Conservation (phyloP, 2,797 vertebrate genomes). For the Neosilurus mollespiculum region DNA sequence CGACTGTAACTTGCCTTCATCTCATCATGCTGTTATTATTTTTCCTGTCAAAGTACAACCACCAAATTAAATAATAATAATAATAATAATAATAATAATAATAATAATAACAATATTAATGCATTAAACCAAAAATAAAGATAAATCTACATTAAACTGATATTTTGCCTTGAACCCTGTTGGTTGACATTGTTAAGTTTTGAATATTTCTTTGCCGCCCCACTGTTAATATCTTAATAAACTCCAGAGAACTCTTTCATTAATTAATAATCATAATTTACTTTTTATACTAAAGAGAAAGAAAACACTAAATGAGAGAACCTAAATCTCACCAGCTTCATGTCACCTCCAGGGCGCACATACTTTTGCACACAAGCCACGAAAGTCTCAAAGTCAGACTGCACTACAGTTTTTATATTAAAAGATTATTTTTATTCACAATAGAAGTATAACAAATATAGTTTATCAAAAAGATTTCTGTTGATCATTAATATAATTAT, state of each 20-base stretch:
- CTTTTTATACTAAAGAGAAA: too few relatives aligned
- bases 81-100: too few relatives aligned
- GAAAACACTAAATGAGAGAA: background rate
- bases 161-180: background rate
- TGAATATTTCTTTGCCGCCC: background rate
- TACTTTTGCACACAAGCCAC: background rate
- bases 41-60: background rate
- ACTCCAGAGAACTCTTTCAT: background rate
- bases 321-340: too few relatives aligned
- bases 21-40: background rate
- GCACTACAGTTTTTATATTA: conserved; percentile 70
- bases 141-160: background rate
- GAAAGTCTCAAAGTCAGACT: conserved; percentile 10
- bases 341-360: background rate
- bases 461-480: conserved; percentile 93
- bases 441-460: conserved; percentile 99
- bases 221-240: background rate
- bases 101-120: too few relatives aligned
- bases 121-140: background rate
- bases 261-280: too few relatives aligned
- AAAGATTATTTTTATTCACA: conserved; percentile 96
- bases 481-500: conserved; percentile 86
- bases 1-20: background rate
- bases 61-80: too few relatives aligned
- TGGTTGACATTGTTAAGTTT: background rate